phyloP scores from a whole-genome alignment of 1,140 invertebrate species.

The Calosoma granatense region DNA sequence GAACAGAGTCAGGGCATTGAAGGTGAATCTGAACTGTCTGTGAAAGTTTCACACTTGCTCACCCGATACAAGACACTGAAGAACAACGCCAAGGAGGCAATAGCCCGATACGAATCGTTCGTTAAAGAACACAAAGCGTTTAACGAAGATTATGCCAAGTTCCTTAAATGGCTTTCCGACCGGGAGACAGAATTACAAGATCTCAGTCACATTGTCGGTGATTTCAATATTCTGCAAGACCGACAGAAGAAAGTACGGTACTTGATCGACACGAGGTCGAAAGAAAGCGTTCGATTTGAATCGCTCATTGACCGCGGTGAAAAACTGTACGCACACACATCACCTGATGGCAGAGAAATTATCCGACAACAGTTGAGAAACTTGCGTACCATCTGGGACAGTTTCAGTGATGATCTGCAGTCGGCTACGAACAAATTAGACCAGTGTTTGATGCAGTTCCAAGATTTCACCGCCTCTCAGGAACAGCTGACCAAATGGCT shows the following conservation, averaged over 20 bases:
- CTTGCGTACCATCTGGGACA: conserved; percentile 77
- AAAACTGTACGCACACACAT: conserved; percentile 84
- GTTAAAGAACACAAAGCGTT: conserved; percentile 78
- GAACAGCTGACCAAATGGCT: conserved; percentile 90
- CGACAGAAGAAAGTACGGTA: conserved; percentile 74
- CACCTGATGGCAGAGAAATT: conserved; percentile 84
- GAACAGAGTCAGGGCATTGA: conserved; percentile 62
- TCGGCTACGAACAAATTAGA: conserved; percentile 70
- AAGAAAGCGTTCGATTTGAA: conserved; percentile 75
- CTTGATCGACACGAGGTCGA: conserved; percentile 67
- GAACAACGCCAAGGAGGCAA: conserved; percentile 69
- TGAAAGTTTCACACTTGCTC: conserved; percentile 66
- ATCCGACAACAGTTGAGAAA: conserved; percentile 80
- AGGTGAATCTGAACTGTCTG: conserved; percentile 63
- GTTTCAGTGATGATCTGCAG: conserved; percentile 73
- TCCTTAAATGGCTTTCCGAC: conserved; percentile 62
- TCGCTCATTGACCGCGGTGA: conserved; percentile 80
- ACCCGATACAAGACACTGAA: conserved; percentile 78
- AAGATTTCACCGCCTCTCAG: conserved; percentile 77
- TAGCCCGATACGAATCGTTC: conserved; percentile 69
- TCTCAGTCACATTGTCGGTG: conserved; percentile 77
- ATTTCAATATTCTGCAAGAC: conserved; percentile 73
- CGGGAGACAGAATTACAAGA: conserved; percentile 63
- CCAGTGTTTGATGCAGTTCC: conserved; percentile 78
- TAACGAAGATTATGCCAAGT: conserved; percentile 64